These are phyloP conservation scores for Cuniculus paca DNA, from an alignment of 2,797 vertebrate species.

Conservation along the genomic window DNA sequence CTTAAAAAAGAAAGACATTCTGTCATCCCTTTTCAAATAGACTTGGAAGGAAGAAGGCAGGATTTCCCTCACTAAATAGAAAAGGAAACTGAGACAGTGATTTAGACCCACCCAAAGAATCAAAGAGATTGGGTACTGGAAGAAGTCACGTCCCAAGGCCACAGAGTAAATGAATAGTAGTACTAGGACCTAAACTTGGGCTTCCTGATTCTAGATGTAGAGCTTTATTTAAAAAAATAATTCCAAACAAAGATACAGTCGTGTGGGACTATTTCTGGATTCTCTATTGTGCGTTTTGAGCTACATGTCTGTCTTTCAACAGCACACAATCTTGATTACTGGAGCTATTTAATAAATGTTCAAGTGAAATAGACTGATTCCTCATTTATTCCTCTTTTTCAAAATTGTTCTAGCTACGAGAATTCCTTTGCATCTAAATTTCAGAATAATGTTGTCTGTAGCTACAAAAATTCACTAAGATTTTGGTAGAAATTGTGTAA, in stretches of 20 bases:
- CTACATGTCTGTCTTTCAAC: not conserved
- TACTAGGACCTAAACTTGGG: not conserved
- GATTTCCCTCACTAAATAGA: not conserved
- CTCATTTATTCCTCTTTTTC: not conserved
- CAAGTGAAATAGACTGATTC: not conserved
- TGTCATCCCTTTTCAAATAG: not conserved
- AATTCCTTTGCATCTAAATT: not conserved
- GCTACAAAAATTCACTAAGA: not conserved
- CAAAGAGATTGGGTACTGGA: slow-evolving; percentile 22
- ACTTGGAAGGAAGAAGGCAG: not conserved
- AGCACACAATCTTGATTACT: not conserved
- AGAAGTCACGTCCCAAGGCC: not conserved
- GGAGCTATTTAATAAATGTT: not conserved
- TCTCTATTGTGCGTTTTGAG: not conserved
- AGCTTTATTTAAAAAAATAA: not conserved
- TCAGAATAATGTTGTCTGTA: not conserved
- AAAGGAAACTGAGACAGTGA: not conserved
- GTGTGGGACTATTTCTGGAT: not conserved
- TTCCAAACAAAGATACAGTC: not conserved
- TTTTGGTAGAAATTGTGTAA: slow-evolving; percentile 5
- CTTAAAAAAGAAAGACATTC: not conserved
- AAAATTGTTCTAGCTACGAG: not conserved
- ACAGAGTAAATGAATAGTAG: not conserved
- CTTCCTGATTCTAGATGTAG: not conserved
- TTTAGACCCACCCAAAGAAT: not conserved